phyloP scores from a whole-genome alignment of 2,888 invertebrate genomes.

The Drosophila mulleri region DNA sequence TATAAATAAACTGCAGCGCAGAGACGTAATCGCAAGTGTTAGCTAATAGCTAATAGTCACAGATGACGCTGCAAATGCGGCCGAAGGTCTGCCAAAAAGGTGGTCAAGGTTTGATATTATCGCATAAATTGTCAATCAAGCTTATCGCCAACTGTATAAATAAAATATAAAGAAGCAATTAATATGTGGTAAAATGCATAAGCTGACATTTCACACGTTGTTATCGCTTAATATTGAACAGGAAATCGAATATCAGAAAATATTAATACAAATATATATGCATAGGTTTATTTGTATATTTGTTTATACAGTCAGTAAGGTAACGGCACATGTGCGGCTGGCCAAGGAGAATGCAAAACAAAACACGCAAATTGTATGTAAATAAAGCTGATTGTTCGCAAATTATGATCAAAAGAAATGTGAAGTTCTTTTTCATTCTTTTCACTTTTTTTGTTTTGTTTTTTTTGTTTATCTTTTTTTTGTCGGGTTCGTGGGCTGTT shows the following conservation, averaged over 20 bases:
- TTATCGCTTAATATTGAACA: conserved; percentile 28
- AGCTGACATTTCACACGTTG: conserved; percentile 13
- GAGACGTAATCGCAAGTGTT: conserved; percentile 60
- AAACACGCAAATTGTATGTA: conserved; percentile 31
- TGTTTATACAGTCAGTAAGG: neutral
- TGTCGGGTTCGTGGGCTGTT: conserved; percentile 21
- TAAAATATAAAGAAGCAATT: neutral
- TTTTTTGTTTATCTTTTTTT: neutral
- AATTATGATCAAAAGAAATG: conserved; percentile 25
- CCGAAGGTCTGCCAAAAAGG: conserved; percentile 56
- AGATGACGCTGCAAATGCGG: conserved; percentile 60
- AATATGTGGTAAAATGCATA: conserved; percentile 10
- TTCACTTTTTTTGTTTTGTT: neutral
- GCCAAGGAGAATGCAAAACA: neutral
- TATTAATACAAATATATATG: conserved; percentile 4
- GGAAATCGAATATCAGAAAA: conserved; percentile 35
- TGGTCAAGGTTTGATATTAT: conserved; percentile 62
- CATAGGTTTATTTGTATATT: neutral
- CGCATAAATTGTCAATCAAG: conserved; percentile 24
- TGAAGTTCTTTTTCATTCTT: conserved; percentile 5
- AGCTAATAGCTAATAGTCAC: conserved; percentile 75
- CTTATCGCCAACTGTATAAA: conserved; percentile 23
- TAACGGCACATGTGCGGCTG: conserved; percentile 5
- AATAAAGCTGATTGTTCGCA: conserved; percentile 21
- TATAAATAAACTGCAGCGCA: conserved; percentile 35